A percentile compares a stretch with the other conserved stretches of the same genome.
Evolutionary conservation across 2,113 vertebrate genomes (phyloP).

Genomic region (Mesembrinibis cayennensis): DNA sequence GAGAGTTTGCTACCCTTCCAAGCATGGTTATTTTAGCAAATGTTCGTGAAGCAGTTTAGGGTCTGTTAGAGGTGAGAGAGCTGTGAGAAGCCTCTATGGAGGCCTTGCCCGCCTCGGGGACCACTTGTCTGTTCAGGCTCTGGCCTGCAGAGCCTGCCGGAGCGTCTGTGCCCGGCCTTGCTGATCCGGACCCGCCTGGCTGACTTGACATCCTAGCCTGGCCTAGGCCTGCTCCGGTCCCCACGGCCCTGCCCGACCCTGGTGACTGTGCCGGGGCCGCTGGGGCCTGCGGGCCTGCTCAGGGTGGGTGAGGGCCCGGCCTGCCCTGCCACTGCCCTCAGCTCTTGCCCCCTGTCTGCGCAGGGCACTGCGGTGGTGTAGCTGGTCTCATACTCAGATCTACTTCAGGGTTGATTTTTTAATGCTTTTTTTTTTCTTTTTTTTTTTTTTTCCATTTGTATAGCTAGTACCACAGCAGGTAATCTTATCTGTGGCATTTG

Average conservation of each 20-base stretch:
- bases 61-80: fast-evolving
- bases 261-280: fast-evolving
- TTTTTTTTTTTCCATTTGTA: background rate
- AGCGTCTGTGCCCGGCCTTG: background rate
- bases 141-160: fast-evolving
- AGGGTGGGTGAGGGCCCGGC: too few species aligned
- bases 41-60: background rate
- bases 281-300: fast-evolving
- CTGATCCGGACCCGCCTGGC: too few species aligned
- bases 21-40: background rate
- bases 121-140: background rate
- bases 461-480: background rate
- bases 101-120: fast-evolving
- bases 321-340: background rate
- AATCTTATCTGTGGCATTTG: background rate
- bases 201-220: background rate
- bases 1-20: background rate
- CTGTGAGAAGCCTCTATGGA: background rate
- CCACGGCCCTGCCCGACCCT: fast-evolving
- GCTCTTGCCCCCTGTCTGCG: background rate
- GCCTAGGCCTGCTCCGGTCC: fast-evolving
- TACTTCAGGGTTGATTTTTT: background rate
- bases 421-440: background rate
- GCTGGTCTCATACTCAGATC: background rate
- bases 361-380: background rate